Conservation (phyloP, 2,888 invertebrate species). For the Cylloceria caligata region DNA sequence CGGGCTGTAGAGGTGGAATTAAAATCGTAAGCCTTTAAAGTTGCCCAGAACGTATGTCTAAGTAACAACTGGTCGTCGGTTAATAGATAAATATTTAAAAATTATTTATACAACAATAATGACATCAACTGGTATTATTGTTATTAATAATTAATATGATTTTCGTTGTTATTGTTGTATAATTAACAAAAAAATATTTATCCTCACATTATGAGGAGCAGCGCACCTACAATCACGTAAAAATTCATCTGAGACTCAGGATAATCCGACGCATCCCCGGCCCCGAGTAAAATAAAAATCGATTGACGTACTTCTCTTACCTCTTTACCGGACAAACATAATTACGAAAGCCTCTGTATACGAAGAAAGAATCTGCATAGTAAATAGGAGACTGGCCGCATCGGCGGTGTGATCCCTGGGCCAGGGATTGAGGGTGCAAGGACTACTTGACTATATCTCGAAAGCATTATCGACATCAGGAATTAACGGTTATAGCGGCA, state of each 20-base stretch:
- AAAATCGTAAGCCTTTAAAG: too few species aligned
- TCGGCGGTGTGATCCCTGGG: slow-evolving; percentile 56
- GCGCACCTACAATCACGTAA: too few species aligned
- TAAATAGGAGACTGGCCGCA: slow-evolving; percentile 1
- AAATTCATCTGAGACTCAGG: not conserved
- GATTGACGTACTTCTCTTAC: slow-evolving; percentile 15
- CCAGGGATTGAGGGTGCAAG: slow-evolving; percentile 60
- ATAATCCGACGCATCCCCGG: not conserved
- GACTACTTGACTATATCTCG: slow-evolving; percentile 17
- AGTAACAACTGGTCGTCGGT: too few species aligned
- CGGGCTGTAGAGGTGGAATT: too few species aligned
- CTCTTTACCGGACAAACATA: not conserved
- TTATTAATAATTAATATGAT: too few species aligned
- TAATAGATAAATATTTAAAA: too few species aligned
- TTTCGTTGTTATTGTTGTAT: too few species aligned
- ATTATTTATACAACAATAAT: too few species aligned
- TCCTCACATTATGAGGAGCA: too few species aligned
- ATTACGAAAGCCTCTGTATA: slow-evolving; percentile 36
- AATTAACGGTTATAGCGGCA: slow-evolving; percentile 36
- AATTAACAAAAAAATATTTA: too few species aligned
- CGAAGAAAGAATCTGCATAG: slow-evolving; percentile 42
- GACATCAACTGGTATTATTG: too few species aligned
- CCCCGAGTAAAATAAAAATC: slow-evolving; percentile 34
- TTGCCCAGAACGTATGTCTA: too few species aligned
- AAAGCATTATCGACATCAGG: slow-evolving; percentile 4